Evolutionary conservation across 2,888 invertebrate genomes (phyloP), one percentile per base, ranked within the genome.

Genomic region (Camptogramma bilineatum): DNA sequence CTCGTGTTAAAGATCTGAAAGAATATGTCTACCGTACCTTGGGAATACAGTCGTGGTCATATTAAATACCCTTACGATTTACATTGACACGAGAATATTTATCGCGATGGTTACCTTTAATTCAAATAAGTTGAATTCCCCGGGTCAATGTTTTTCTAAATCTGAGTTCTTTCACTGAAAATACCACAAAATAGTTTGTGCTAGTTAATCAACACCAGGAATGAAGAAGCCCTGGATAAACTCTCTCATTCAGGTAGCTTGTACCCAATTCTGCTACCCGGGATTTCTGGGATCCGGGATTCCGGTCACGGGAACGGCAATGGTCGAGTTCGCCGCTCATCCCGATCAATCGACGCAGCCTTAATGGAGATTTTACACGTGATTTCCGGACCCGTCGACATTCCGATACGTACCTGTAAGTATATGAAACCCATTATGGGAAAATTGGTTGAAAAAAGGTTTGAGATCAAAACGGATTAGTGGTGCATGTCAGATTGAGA

Each of bases 341-440:
- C 90, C 88, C 83, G 82, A 89, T 91, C 90, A 89, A 90, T 89
- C 79, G 80, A 80, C 86, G 84, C 82, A 83, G 85, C 82, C 83
- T 84, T 89, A 91, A 91, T 91, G 88, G 91, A 88, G 90, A 90
- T 91, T 92, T 92, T 89, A 91, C 91, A 90, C 88, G 85, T 91
- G 87, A 91, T 90, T 90, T 91, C 88, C 88, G 86, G 69, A 73
- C 69, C 77, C 70, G 73, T 71, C 77, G 73, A 77, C 61, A 77
- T 70, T 80, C 79, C 75, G 73, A 82, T 79, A 78, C 74, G 73
- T 83, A 80, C 81, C 80, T 84, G 82, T 84, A 86, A 85, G 82
- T 84, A 86, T 85, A 80, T 76, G 73, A 71, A 73, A 72, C 70
- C 78, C 76, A 78, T 83, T 79, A 80, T 73, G 69, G 63, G 72